Base-by-base conservation (phyloP, 2,113 vertebrate genomes). In the Lonchura striata region DNA sequence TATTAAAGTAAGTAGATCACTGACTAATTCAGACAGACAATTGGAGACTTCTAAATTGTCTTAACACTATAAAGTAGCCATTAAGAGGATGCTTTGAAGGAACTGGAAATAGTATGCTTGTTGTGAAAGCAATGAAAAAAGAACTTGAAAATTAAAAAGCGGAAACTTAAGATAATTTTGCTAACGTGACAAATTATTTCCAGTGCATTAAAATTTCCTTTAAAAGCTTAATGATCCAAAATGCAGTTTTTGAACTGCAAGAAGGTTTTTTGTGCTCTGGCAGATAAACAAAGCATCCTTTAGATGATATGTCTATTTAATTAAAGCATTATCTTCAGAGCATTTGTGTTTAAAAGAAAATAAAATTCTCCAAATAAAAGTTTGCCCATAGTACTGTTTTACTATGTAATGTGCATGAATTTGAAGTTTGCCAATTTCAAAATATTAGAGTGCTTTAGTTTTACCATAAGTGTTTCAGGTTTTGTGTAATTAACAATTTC, bases 401-500 rank as follows among this genome's bases (percentile, higher is more conserved):
- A 30, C 59, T 59, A 4, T 37, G 12, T 69, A 68, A 74, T 37
- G n/a, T 37, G 13, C 24, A 52, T 70, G 35, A 82, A 65, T 31
- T 68, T 71, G 13, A 77, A 54, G 27, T 69, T 78, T 52, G 31
- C 27, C 8, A 6, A 31, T 90, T 88, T 56, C 15, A 66, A 66
- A 95, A 56, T 66, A 47, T 1, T 56, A 24, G 4, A 24, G 33
- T 86, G 22, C n/a, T 87, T 80, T 86, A 90, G 9, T 70, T 89
- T 82, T 94, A 49, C 50, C 54, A 0, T 42, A 41, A 49, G 24
- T 69, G 35, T 68, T 87, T 15, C 35, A 2, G 8, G 10, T 94
- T 54, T 79, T 91, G 54, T 96, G 76, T 86, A 72, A 69, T 95
- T 92, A 93, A 59, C 65, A 94, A 35, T 91, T 96, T 88, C 50